phyloP scores from a whole-genome alignment of 2,797 vertebrate species.

The Iguana delicatissima region DNA sequence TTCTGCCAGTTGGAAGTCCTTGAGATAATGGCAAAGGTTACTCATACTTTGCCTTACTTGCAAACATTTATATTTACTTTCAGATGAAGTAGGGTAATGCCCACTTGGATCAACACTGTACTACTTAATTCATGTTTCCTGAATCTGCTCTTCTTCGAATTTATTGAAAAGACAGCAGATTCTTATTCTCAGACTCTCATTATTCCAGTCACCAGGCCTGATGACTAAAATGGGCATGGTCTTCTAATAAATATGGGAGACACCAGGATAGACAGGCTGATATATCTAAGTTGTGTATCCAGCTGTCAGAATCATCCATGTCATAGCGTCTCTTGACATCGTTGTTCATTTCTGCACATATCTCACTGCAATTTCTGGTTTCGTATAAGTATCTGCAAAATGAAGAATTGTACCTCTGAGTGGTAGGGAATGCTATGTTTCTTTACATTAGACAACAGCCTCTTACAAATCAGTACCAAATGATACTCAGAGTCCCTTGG shows the following conservation, averaged over 20 bases:
- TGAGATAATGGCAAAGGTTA: background rate
- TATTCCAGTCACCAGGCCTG: background rate
- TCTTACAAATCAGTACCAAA: constrained; percentile 80
- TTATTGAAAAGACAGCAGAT: background rate
- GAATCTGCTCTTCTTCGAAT: no score
- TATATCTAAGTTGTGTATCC: background rate
- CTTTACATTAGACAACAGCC: constrained; percentile 67
- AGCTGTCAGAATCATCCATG: constrained; percentile 44
- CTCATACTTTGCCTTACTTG: background rate
- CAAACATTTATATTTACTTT: background rate
- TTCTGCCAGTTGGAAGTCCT: background rate
- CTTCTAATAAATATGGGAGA: background rate
- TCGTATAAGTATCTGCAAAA: constrained; percentile 62
- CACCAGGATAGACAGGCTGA: background rate
- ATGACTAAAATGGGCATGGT: background rate
- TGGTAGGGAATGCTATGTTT: constrained; percentile 67
- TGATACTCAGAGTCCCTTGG: constrained; percentile 76
- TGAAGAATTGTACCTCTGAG: constrained; percentile 65
- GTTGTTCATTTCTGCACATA: constrained; percentile 60
- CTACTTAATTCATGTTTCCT: background rate
- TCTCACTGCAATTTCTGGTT: constrained; percentile 50
- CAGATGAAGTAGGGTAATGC: background rate
- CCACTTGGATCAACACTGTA: background rate
- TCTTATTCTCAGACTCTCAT: no score
- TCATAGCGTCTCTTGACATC: constrained; percentile 62